These are phyloP conservation scores for Chaetodon auriga DNA, from an alignment of 2,113 vertebrate genomes.

Conservation along the genomic window DNA sequence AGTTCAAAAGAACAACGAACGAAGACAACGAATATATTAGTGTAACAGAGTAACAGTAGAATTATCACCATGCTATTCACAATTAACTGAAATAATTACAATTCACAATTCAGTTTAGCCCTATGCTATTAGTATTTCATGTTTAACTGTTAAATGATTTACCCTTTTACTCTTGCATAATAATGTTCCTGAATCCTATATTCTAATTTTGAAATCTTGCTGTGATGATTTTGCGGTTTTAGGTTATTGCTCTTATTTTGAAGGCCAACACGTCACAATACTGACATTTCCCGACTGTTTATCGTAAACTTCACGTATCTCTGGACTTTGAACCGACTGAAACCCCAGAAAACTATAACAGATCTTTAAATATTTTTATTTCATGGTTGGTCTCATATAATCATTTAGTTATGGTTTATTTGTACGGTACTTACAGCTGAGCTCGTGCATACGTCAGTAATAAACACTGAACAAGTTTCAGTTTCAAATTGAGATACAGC, in stretches of 20 bases:
- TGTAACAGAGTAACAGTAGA: too few species aligned
- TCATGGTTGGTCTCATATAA: background rate
- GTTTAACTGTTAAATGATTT: too few species aligned
- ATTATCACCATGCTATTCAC: too few species aligned
- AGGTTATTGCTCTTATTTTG: conserved; percentile 44
- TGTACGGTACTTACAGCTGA: background rate
- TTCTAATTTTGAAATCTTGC: background rate
- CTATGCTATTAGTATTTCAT: too few species aligned
- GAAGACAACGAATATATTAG: background rate
- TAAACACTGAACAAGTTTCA: background rate
- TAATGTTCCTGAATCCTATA: too few species aligned
- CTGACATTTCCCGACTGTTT: background rate
- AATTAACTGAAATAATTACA: too few species aligned
- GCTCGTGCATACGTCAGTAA: background rate
- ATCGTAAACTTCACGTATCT: background rate
- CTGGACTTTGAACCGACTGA: background rate
- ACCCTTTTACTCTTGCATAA: too few species aligned
- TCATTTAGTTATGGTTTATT: background rate
- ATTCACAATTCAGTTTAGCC: too few species aligned
- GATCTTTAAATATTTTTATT: background rate
- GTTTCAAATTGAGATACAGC: background rate
- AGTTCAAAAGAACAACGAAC: background rate
- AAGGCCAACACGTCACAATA: background rate
- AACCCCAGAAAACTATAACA: background rate
- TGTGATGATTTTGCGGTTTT: background rate